These are phyloP conservation scores for Amblyteles armatorius DNA, from an alignment of 2,888 invertebrate genomes.

Conservation along the genomic window DNA sequence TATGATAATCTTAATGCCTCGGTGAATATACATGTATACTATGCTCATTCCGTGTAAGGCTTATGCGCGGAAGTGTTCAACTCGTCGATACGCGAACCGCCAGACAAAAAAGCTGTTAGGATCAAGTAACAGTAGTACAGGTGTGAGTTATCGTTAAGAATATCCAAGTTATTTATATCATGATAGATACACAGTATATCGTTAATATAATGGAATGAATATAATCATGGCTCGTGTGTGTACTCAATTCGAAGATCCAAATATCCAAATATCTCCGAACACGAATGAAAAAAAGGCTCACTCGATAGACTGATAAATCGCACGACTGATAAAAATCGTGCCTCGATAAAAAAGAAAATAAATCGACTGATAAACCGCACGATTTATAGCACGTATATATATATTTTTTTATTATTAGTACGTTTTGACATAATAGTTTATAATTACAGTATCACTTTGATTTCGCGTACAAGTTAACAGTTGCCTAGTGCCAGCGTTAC, in stretches of 20 bases:
- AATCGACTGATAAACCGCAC: background rate
- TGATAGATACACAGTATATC: conserved; percentile 46
- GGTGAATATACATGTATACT: conserved; percentile 2
- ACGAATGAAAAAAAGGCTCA: background rate
- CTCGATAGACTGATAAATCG: background rate
- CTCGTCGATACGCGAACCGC: conserved; percentile 9
- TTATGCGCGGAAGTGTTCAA: background rate
- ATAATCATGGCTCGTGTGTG: conserved; percentile 24
- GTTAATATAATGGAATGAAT: conserved; percentile 63
- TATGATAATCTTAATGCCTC: conserved; percentile 1
- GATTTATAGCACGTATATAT: conserved; percentile 50
- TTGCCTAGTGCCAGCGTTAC: conserved; percentile 72
- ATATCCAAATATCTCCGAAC: conserved; percentile 8
- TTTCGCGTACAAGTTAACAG: conserved; percentile 72
- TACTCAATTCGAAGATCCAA: conserved; percentile 26
- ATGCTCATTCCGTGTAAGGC: conserved; percentile 7
- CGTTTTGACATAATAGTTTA: conserved; percentile 67
- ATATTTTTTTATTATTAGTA: conserved; percentile 59
- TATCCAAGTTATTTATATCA: conserved; percentile 62
- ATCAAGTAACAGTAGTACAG: conserved; percentile 35
- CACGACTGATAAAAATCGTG: background rate
- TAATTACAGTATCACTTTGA: conserved; percentile 74
- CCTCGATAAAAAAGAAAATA: background rate
- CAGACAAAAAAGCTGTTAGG: conserved; percentile 44
- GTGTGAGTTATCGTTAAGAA: conserved; percentile 47